Evolutionary conservation across 2,797 vertebrate genomes (phyloP).

Genomic region (Enteromius unitaeniatus): DNA sequence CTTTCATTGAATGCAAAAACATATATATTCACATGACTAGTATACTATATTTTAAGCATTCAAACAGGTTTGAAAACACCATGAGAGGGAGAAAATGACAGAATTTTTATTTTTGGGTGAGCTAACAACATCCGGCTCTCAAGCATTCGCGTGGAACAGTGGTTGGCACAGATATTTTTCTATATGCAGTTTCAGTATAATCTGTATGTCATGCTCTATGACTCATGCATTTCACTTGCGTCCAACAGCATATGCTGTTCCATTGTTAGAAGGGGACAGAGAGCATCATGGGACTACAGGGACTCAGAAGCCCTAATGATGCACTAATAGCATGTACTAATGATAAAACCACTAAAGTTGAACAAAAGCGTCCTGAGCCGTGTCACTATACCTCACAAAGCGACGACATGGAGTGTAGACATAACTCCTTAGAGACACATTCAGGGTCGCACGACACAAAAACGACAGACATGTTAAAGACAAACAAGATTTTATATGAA

Average conservation of each 20-base stretch:
- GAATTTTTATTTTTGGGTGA: not conserved
- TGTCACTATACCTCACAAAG: conserved; percentile 77
- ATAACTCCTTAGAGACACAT: conserved; percentile 72
- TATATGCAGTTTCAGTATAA: conserved; percentile 2
- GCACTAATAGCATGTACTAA: conserved; percentile 15
- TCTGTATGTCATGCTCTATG: conserved; percentile 8
- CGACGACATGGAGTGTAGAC: conserved; percentile 70
- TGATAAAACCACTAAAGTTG: not conserved
- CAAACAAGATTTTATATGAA: conserved; percentile 52
- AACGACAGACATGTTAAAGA: conserved; percentile 58
- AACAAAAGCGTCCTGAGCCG: conserved; percentile 6
- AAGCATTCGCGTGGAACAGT: not conserved
- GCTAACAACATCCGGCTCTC: not conserved
- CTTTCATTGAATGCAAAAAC: not conserved
- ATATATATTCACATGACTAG: not conserved
- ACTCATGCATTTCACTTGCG: conserved; percentile 25
- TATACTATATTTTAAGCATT: not conserved
- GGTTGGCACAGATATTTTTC: conserved; percentile 11
- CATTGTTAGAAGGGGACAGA: conserved; percentile 4
- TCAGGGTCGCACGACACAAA: conserved; percentile 53
- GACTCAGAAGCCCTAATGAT: conserved; percentile 13
- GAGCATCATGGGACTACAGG: not conserved
- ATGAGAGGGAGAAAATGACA: not conserved
- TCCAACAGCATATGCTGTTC: conserved; percentile 21
- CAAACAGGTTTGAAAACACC: not conserved